phyloP scores from a whole-genome alignment of 2,888 invertebrate species.

The Neelides folsomi region DNA sequence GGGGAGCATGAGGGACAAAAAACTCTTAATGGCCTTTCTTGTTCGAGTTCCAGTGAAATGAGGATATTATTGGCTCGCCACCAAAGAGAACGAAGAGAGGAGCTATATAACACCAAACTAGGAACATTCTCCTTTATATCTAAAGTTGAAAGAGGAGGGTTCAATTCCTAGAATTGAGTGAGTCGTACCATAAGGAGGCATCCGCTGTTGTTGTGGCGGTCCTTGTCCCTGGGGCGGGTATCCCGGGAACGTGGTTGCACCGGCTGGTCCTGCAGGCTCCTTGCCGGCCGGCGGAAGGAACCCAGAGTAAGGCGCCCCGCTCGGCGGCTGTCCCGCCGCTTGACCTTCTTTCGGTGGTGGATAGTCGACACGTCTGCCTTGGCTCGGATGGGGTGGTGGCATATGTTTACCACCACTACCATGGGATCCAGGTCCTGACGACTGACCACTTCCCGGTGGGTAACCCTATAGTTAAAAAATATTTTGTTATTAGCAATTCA shows the following conservation, averaged over 20 bases:
- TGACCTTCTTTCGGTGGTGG: constrained; percentile 19
- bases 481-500: too few species aligned
- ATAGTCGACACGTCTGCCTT: constrained; percentile 23
- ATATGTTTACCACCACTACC: constrained; percentile 25
- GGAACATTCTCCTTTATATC: too few species aligned
- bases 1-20: too few species aligned
- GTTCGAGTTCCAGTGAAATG: too few species aligned
- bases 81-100: too few species aligned
- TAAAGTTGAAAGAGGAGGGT: too few species aligned
- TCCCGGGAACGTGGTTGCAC: constrained; percentile 4
- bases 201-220: constrained; percentile 25
- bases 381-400: constrained; percentile 26
- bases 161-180: too few species aligned
- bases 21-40: too few species aligned
- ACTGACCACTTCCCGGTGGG: constrained; percentile 2
- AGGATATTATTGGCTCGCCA: too few species aligned
- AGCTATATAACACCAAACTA: too few species aligned
- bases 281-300: constrained; percentile 15
- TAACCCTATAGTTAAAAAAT: constrained; percentile 15
- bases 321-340: constrained; percentile 10
- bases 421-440: constrained; percentile 11
- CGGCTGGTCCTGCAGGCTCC: constrained; percentile 4
- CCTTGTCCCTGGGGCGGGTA: constrained; percentile 11
- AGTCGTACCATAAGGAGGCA: constrained; percentile 31
- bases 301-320: constrained; percentile 20